phyloP scores from a whole-genome alignment of 2,797 vertebrate species.

The Xenopus petersii region DNA sequence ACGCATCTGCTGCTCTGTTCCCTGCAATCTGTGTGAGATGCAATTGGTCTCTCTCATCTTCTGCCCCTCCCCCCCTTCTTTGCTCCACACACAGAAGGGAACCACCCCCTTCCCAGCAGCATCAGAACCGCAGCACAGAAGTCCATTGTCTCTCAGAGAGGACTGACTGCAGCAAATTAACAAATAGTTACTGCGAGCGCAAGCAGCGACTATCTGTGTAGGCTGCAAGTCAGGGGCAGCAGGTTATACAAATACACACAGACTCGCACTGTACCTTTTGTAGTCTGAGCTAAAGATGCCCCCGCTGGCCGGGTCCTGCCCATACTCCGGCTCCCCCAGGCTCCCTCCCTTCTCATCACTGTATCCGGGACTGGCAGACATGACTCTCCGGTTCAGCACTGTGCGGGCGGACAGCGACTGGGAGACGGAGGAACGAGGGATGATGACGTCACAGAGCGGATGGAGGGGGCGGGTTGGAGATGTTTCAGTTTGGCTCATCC shows the following conservation, averaged over 20 bases:
- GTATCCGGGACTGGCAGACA: slow-evolving; percentile 89
- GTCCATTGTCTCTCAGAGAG: background rate
- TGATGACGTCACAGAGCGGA: slow-evolving; percentile 26
- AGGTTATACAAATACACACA: background rate
- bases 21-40: background rate
- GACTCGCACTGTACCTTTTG: slow-evolving; percentile 75
- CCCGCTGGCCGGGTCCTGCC: slow-evolving; percentile 96
- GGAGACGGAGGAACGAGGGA: background rate
- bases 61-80: background rate
- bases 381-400: slow-evolving; percentile 55
- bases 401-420: slow-evolving; percentile 31
- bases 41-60: background rate
- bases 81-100: background rate
- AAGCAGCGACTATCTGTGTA: background rate
- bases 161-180: background rate
- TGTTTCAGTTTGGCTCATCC: background rate
- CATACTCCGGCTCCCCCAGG: slow-evolving; percentile 87
- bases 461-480: background rate
- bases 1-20: background rate
- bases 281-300: slow-evolving; percentile 97
- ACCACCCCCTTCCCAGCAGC: slow-evolving; percentile 10
- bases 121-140: slow-evolving; percentile 1
- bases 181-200: background rate
- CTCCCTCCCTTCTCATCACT: slow-evolving; percentile 91
- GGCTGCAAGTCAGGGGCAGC: background rate